phyloP scores from a whole-genome alignment of 2,797 vertebrate genomes.

The Mionectes olivaceus region DNA sequence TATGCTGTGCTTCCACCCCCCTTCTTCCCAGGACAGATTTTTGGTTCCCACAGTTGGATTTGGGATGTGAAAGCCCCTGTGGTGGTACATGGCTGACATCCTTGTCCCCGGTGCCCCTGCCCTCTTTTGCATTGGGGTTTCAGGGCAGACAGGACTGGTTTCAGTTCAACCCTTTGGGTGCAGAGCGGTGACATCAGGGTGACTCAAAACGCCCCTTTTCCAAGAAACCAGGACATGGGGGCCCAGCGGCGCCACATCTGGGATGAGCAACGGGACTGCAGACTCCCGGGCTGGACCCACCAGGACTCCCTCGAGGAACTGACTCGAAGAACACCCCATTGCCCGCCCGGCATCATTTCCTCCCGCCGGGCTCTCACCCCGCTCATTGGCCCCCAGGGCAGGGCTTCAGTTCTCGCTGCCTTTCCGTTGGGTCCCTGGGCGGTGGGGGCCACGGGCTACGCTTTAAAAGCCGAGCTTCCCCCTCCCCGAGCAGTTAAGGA shows the following conservation, averaged over 20 bases:
- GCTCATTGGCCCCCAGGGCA: neutral
- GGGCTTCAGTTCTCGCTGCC: neutral
- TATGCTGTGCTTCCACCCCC: neutral
- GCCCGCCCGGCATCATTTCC: neutral
- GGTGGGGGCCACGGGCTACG: neutral
- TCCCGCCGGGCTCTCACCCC: neutral
- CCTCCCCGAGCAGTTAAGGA: constrained; percentile 38
- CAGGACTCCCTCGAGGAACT: constrained; percentile 55
- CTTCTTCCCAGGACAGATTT: neutral
- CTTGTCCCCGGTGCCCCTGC: neutral
- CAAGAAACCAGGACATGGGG: fast-evolving
- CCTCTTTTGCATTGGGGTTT: neutral
- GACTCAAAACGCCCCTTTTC: neutral
- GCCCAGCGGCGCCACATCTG: fast-evolving
- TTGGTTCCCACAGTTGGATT: neutral
- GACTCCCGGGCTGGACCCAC: neutral
- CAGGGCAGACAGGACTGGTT: neutral
- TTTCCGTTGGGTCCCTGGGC: neutral
- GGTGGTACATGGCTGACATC: neutral
- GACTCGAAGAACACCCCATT: constrained; percentile 30
- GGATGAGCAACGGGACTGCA: fast-evolving
- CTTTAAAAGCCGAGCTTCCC: constrained; percentile 61
- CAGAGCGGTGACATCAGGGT: fast-evolving
- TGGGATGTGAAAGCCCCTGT: fast-evolving
- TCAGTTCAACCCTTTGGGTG: neutral